Conservation (phyloP, 2,113 vertebrate genomes). For the Tonatia bakeri region DNA sequence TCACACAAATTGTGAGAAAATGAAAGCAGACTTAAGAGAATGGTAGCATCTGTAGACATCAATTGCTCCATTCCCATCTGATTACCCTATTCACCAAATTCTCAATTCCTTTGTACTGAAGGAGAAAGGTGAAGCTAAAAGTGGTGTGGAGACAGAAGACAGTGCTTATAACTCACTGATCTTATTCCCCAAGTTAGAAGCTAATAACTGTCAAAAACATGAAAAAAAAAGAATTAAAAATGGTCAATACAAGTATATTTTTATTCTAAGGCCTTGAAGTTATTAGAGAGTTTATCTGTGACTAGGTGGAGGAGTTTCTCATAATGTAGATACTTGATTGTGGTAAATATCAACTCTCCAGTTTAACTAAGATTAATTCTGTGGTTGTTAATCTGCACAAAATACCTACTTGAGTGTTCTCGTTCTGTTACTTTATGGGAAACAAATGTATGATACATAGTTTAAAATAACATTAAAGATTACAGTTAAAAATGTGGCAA, state of each 20-base stretch:
- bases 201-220: neutral
- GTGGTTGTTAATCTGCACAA: neutral
- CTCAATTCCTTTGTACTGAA: neutral
- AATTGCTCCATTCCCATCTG: neutral
- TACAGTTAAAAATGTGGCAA: neutral
- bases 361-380: neutral
- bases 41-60: neutral
- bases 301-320: neutral
- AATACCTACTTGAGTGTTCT: neutral
- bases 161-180: neutral
- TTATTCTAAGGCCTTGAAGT: neutral
- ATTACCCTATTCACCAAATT: neutral
- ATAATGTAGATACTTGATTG: neutral
- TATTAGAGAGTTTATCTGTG: neutral
- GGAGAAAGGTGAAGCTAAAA: neutral
- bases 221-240: neutral
- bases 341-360: neutral
- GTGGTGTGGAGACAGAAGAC: neutral
- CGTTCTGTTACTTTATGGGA: neutral
- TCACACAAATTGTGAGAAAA: neutral
- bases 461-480: neutral
- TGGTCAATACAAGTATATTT: neutral
- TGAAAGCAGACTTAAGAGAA: neutral
- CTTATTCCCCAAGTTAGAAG: neutral
- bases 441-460: neutral